A percentile compares a stretch with the other conserved stretches of the same genome.
These are phyloP conservation scores for Pogonocichla stellata DNA, from an alignment of 2,113 vertebrate species.

Conservation along the genomic window DNA sequence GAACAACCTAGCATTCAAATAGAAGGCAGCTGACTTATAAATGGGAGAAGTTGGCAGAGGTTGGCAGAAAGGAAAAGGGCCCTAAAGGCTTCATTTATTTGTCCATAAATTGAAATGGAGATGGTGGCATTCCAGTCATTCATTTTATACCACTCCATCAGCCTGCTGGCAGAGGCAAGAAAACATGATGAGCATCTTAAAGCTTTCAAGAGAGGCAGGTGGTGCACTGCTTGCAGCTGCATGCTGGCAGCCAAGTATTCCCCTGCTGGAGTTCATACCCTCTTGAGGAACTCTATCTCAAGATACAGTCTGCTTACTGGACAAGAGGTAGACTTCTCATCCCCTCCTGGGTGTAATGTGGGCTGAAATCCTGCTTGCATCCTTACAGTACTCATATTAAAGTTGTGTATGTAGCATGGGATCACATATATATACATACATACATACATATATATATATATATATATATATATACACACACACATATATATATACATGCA, in stretches of 20 bases:
- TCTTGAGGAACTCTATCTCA: background rate
- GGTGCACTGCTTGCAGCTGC: background rate
- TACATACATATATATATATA: background rate
- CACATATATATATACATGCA: background rate
- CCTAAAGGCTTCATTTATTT: background rate
- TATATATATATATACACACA: too few relatives aligned
- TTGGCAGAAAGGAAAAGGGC: background rate
- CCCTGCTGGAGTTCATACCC: background rate
- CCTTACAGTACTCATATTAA: background rate
- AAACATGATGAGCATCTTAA: background rate
- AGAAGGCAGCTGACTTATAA: background rate
- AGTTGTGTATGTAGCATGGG: background rate
- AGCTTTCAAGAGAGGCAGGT: background rate
- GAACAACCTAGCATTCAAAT: background rate
- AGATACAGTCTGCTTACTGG: background rate
- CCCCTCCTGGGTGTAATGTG: background rate
- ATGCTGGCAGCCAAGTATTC: background rate
- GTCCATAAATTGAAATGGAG: background rate
- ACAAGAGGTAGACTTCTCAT: background rate
- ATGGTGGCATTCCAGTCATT: background rate
- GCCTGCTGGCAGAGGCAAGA: background rate
- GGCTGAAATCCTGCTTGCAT: background rate
- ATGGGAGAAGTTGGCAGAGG: background rate
- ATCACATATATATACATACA: background rate
- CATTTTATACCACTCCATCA: background rate